Evolutionary conservation across 2,797 vertebrate species (phyloP).

Genomic region (Odontamblyopus lacepedii): DNA sequence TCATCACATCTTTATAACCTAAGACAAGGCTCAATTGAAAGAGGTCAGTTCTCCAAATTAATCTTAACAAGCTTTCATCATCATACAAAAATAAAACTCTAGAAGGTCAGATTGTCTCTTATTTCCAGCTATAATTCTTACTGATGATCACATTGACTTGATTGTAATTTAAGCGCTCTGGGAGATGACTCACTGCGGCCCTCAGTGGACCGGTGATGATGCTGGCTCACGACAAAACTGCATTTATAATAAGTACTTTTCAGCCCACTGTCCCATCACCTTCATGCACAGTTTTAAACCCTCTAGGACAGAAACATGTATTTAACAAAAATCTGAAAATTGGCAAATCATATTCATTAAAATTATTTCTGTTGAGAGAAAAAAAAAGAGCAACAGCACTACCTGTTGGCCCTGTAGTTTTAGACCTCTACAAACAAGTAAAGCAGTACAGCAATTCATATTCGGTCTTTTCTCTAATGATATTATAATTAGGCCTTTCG

Average conservation of each 20-base stretch:
- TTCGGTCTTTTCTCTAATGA: background rate
- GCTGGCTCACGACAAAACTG: constrained; percentile 12
- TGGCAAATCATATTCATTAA: background rate
- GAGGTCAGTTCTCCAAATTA: background rate
- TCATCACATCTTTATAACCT: background rate
- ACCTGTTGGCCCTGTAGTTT: background rate
- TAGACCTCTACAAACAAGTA: background rate
- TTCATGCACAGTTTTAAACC: background rate
- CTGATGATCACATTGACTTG: constrained; percentile 33
- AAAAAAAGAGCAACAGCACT: background rate
- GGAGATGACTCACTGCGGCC: constrained; percentile 58
- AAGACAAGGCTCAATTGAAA: no score
- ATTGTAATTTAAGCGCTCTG: constrained; percentile 32
- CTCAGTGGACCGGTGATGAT: constrained; percentile 19
- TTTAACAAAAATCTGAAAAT: background rate
- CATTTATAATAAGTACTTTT: background rate
- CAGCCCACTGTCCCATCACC: background rate
- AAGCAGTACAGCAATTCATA: no score
- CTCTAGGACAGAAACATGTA: background rate
- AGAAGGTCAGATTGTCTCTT: constrained; percentile 6
- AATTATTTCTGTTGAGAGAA: background rate
- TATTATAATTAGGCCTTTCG: background rate
- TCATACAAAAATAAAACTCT: background rate
- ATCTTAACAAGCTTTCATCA: background rate
- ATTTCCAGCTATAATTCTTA: constrained; percentile 17